Conservation (phyloP, 2,888 invertebrate species). For the Limnephilus marmoratus region DNA sequence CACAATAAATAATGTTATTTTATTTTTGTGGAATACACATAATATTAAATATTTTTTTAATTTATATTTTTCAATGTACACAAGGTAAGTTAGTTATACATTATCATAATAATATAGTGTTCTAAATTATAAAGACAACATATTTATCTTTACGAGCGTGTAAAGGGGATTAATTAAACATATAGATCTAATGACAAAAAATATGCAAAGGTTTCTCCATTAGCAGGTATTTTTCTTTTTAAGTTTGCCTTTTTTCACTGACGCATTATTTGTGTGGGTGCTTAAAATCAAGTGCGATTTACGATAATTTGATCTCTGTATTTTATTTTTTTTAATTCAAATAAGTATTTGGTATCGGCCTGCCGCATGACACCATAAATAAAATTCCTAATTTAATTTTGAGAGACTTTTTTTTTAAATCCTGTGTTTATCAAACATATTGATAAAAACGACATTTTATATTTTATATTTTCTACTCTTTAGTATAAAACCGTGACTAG, state of each 20-base stretch:
- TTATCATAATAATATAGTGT: no score
- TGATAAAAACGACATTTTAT: background rate
- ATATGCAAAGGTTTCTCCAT: background rate
- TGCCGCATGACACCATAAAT: background rate
- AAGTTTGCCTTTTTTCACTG: background rate
- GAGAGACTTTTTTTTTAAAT: background rate
- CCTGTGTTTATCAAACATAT: background rate
- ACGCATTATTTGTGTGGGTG: background rate
- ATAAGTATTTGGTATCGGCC: background rate
- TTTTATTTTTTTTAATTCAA: background rate
- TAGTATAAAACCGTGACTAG: background rate
- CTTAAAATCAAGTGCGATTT: background rate
- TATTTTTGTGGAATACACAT: background rate
- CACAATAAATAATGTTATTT: background rate
- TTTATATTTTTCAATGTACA: no score
- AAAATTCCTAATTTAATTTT: background rate
- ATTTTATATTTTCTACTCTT: background rate
- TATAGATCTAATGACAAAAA: background rate
- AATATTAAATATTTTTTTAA: no score
- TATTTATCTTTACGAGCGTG: no score
- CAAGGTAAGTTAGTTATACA: no score
- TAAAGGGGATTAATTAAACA: background rate
- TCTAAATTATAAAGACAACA: no score
- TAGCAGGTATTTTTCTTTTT: background rate
- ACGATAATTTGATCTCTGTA: background rate